Evolutionary conservation across 2,888 invertebrate genomes (phyloP).

Genomic region (Drosophila cognata): DNA sequence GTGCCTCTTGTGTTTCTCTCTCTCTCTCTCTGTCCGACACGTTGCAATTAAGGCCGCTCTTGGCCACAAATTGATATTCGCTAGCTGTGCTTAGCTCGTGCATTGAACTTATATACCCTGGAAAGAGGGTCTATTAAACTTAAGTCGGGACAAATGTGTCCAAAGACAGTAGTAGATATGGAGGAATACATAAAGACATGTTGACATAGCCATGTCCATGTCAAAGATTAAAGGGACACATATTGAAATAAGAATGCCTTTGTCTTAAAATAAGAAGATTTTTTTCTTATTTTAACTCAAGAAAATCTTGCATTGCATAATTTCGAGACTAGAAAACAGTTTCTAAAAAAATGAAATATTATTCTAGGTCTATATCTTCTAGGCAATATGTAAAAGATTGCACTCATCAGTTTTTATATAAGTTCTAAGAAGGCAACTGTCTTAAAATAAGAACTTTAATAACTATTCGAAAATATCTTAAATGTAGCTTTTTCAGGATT

Average conservation of each 20-base stretch:
- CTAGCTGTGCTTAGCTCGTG: conserved; percentile 17
- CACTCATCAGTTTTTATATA: background rate
- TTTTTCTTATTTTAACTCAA: too few species aligned
- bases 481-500: background rate
- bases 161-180: background rate
- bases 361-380: too few species aligned
- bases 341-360: too few species aligned
- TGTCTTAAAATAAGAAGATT: too few species aligned
- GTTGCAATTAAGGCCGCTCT: conserved; percentile 35
- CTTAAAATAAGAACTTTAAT: background rate
- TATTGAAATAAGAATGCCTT: too few species aligned
- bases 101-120: conserved; percentile 50
- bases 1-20: background rate
- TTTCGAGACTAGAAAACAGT: background rate
- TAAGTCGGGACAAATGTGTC: background rate
- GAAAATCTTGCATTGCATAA: background rate
- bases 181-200: background rate
- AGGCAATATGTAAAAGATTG: background rate
- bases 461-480: background rate
- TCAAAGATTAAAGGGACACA: background rate
- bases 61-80: conserved; percentile 22
- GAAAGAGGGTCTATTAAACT: background rate
- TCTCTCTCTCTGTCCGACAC: conserved; percentile 5
- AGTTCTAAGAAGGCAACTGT: background rate
- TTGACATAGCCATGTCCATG: background rate